phyloP scores from a whole-genome alignment of 1,140 invertebrate genomes.

The Rhyacophila brunnea region DNA sequence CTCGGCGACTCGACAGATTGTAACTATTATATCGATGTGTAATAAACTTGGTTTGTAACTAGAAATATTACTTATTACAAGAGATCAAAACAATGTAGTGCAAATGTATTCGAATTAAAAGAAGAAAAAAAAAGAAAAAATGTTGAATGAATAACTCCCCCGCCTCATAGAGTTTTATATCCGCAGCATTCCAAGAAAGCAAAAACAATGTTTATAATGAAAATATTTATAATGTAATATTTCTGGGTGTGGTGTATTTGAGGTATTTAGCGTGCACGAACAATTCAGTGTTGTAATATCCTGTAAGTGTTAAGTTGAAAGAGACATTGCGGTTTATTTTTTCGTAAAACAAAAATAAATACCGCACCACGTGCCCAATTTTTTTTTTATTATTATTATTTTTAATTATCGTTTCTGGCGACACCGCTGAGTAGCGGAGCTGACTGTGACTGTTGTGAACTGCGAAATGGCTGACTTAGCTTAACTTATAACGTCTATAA shows the following conservation, averaged over 20 bases:
- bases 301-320: slow-evolving; percentile 23
- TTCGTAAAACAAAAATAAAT: not conserved
- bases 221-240: slow-evolving; percentile 27
- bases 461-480: too few relatives aligned
- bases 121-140: too few relatives aligned
- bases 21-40: not conserved
- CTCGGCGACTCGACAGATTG: too few relatives aligned
- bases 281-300: slow-evolving; percentile 32
- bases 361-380: slow-evolving; percentile 18
- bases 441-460: too few relatives aligned
- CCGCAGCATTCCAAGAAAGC: slow-evolving; percentile 35
- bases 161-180: slow-evolving; percentile 32
- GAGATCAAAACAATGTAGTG: slow-evolving; percentile 8
- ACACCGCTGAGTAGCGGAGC: too few relatives aligned
- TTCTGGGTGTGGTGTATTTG: slow-evolving; percentile 32
- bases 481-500: too few relatives aligned
- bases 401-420: too few relatives aligned
- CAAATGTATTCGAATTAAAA: slow-evolving; percentile 17
- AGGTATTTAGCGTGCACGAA: slow-evolving; percentile 33
- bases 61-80: too few relatives aligned
- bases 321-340: slow-evolving; percentile 18
- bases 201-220: slow-evolving; percentile 21
- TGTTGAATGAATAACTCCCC: slow-evolving; percentile 16
- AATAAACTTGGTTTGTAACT: not conserved
- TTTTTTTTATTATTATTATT: slow-evolving; percentile 35